Evolutionary conservation across 2,888 invertebrate genomes (phyloP).

Genomic region (Cephus sareptanus): DNA sequence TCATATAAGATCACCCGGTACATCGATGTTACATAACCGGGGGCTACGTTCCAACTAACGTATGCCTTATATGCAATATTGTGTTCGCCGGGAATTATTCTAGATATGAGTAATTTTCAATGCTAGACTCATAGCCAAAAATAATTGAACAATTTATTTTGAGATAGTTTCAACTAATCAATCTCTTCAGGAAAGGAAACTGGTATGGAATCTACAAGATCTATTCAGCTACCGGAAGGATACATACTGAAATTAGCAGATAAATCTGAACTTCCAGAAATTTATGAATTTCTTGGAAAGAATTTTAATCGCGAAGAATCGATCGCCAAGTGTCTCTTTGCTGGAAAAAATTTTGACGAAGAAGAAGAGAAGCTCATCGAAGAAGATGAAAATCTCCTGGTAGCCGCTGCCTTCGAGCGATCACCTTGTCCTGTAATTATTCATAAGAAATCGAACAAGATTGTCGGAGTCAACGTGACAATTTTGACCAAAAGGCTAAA

Average conservation of each 20-base stretch:
- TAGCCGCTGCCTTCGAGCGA: slow-evolving; percentile 24
- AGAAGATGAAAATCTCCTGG: slow-evolving; percentile 33
- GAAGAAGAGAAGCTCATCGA: slow-evolving; percentile 30
- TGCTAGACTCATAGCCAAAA: background rate
- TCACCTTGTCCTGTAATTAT: slow-evolving; percentile 37
- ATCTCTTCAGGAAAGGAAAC: background rate
- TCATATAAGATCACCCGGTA: no score
- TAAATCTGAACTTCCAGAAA: slow-evolving; percentile 20
- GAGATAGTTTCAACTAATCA: background rate
- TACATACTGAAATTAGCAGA: slow-evolving; percentile 23
- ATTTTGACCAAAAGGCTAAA: slow-evolving; percentile 32
- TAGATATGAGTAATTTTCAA: background rate
- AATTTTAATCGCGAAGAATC: slow-evolving; percentile 45
- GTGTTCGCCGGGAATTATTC: background rate
- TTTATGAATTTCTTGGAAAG: slow-evolving; percentile 31
- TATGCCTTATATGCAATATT: no score
- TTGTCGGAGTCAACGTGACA: slow-evolving; percentile 38
- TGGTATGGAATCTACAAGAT: background rate
- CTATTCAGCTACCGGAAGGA: background rate
- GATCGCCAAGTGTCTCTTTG: slow-evolving; percentile 33
- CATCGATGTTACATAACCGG: no score
- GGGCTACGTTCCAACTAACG: no score
- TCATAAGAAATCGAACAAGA: slow-evolving; percentile 16
- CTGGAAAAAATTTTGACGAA: slow-evolving; percentile 10
- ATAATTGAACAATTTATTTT: background rate